Evolutionary conservation across 23 tunicate genomes (phyloP), one percentile per base, ranked within the genome.

Genomic region (Diplosoma virens): DNA sequence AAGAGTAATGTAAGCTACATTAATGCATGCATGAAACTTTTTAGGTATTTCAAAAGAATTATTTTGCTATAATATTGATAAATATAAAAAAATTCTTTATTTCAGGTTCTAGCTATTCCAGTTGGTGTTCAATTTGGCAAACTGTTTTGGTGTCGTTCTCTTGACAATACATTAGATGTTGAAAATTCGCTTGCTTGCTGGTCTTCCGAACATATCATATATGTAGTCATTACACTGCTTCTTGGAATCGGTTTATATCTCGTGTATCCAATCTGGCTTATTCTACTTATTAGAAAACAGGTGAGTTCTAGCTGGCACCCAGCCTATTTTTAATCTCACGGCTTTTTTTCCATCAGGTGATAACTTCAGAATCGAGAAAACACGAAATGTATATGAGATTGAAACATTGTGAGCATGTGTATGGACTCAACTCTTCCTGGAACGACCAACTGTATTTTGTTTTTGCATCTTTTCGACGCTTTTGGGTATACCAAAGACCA

Each of bases 101-200:
- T 83, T 3, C 20, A 89, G 96, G 69, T 89, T 27, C 47, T 83
- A 0, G 89, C 86, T 18, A 29, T 89, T 37, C 97, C 97, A 18
- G 32, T 82, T 47, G 97, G 97, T 5, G 87, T 92, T 45, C 97
- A 85, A 64, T 68, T 92, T 52, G 92, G 78, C 7, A 92, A 92
- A 64, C 47, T 92, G 47, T 92, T 92, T 36, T 92, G 97, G 97
- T 92, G 97, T 70, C 75, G 37, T 25, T 81, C 91, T 1, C 1
- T 32, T 21, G 55, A 78, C 29, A 70, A 76, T 59, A 35, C 66
- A 0, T 27, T 80, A 71, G 89, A 92, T 71, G 97, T 92, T 26
- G 97, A 74, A 3, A 92, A 92, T 60, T 30, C 58, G 27, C 25
- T 92, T 18, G 24, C 18, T 20, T 92, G 97, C 47, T 92, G 97